Percentiles rank a stretch among this genome's conserved stretches.
These are phyloP conservation scores for Pelodiscus sinensis DNA, from an alignment of 2,113 vertebrate species.

Conservation along the genomic window DNA sequence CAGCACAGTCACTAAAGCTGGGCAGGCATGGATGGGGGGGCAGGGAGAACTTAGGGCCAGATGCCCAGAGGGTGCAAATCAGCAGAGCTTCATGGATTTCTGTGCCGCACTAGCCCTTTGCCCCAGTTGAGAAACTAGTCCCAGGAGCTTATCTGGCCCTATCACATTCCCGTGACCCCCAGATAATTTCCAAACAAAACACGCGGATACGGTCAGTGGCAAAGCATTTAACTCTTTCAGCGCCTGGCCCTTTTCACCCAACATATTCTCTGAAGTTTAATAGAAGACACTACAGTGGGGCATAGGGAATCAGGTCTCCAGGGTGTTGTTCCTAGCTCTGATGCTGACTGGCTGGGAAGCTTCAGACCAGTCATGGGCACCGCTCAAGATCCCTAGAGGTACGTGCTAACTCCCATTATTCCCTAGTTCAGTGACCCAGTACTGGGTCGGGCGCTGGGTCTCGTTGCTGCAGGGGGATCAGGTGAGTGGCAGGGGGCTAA, in stretches of 20 bases:
- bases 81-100: neutral
- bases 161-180: accelerated
- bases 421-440: too few species aligned
- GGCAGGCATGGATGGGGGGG: neutral
- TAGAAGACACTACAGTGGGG: neutral
- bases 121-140: neutral
- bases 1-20: neutral
- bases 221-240: neutral
- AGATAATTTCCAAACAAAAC: neutral
- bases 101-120: accelerated
- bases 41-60: neutral
- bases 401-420: neutral
- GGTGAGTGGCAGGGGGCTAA: too few species aligned
- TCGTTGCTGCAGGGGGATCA: too few species aligned
- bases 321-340: neutral
- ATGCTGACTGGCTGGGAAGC: neutral
- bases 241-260: too few species aligned
- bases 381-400: neutral
- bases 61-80: neutral
- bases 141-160: accelerated
- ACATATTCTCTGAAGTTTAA: neutral
- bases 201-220: accelerated
- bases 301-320: neutral
- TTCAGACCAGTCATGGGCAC: accelerated
- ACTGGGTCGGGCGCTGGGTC: too few species aligned